A percentile compares a stretch with the other conserved stretches of the same genome.
Evolutionary conservation across 2,888 invertebrate species (phyloP).

Genomic region (Litoditis marina): DNA sequence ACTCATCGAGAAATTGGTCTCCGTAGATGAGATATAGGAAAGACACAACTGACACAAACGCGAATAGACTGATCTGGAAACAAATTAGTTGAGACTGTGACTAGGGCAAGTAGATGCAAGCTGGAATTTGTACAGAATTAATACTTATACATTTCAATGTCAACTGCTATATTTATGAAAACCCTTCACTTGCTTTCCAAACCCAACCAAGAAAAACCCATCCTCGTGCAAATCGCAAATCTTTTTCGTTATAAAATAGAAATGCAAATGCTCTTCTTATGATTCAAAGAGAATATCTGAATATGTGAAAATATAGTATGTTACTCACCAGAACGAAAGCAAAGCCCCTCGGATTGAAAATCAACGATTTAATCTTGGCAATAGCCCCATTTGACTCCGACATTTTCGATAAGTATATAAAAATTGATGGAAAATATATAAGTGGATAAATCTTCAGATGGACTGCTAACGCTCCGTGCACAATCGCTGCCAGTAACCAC

Average conservation of each 20-base stretch:
- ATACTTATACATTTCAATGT: too few species aligned
- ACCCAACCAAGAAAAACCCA: too few species aligned
- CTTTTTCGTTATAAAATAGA: too few species aligned
- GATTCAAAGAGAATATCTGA: too few species aligned
- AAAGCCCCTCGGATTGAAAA: conserved; percentile 51
- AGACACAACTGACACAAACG: conserved; percentile 30
- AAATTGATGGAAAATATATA: conserved; percentile 73
- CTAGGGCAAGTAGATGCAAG: too few species aligned
- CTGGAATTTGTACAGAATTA: too few species aligned
- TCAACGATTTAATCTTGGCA: conserved; percentile 46
- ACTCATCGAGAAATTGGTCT: conserved; percentile 81
- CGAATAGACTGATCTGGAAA: conserved; percentile 41
- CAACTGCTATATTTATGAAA: too few species aligned
- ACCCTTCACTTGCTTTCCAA: too few species aligned
- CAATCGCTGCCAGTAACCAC: conserved; percentile 69
- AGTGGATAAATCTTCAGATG: conserved; percentile 91
- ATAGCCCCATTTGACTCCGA: background rate
- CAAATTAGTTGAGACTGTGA: background rate
- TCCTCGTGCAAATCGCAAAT: too few species aligned
- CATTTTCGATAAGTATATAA: conserved; percentile 22
- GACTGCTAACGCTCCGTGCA: conserved; percentile 77
- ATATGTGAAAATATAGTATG: background rate
- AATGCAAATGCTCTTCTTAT: too few species aligned
- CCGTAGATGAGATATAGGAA: conserved; percentile 72
- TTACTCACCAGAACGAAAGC: conserved; percentile 66